Base-by-base conservation (phyloP, 2,113 vertebrate genomes). In the Copsychus sechellarum region DNA sequence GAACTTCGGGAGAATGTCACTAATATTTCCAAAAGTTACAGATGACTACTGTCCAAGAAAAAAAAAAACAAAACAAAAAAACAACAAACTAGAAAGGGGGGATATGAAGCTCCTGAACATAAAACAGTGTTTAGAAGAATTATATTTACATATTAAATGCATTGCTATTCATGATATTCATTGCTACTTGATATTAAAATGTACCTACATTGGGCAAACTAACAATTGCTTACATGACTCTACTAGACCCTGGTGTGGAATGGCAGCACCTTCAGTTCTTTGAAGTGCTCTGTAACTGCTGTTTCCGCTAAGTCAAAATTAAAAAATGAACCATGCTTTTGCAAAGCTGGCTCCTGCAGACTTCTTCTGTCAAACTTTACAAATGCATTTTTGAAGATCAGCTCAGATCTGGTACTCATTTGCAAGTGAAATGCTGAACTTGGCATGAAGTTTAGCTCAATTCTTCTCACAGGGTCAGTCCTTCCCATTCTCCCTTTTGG, bases 371-470 rank as follows among this genome's bases (percentile, higher is more conserved):
- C 62, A 61, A 53, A 60, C 53, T 91, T 31, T 47, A 28, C 38
- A 90, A 95, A 82, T 6, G 38, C 29, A 43, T 82, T 95, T 93
- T 61, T 85, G 74, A 92, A 85, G 65, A 92, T 54, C 87, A 81
- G 84, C 62, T 95, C 50, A 57, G 70, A 89, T 87, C 56, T 90
- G 81, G 81, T 77, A 85, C 67, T 95, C 81, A 95, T 86, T 93
- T 92, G 60, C 86, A 95, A 95, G 48, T 64, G 69, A 96, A 96
- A 97, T 74, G 33, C 69, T 43, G 51, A 86, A 74, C 33, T 57
- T 80, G 74, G 71, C 79, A 82, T 14, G 33, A 81, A 88, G 72
- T 95, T 80, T 57, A 87, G 62, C 78, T 91, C 18, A 11, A 73
- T 89, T 95, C 38, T 43, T 92, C 58, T 82, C 20, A 12, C 42